phyloP scores from a whole-genome alignment of 2,113 vertebrate genomes.

The Phrynocephalus versicolor region DNA sequence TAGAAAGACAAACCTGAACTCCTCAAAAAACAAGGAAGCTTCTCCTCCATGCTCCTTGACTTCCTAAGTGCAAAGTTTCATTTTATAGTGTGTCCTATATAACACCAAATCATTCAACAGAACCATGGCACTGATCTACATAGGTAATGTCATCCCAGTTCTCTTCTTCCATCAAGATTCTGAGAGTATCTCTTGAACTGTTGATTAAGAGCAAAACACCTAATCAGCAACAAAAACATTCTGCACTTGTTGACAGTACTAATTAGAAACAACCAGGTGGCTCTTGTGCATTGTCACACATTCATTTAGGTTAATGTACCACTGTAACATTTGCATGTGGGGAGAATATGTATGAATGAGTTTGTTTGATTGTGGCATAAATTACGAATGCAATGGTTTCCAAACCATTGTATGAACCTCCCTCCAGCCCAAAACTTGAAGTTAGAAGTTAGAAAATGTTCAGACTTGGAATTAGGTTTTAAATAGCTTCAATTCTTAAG shows the following conservation, averaged over 20 bases:
- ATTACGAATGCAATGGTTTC: background rate
- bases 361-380: constrained; percentile 5
- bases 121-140: background rate
- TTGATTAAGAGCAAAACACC: constrained; percentile 26
- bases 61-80: background rate
- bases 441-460: background rate
- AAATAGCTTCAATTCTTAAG: too few relatives aligned
- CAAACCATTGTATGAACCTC: background rate
- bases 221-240: constrained; percentile 33
- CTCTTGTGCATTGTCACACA: constrained; percentile 31
- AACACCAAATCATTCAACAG: background rate
- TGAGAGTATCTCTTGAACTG: constrained; percentile 1
- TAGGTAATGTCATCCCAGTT: background rate
- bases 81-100: background rate
- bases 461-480: background rate
- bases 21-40: background rate
- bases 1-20: background rate
- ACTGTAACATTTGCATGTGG: constrained; percentile 18
- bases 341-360: constrained; percentile 23
- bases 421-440: background rate
- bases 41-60: background rate
- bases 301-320: constrained; percentile 25
- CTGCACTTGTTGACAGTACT: constrained; percentile 30
- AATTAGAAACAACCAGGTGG: constrained; percentile 37
- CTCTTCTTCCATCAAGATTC: constrained; percentile 16